Base-by-base conservation (phyloP, 2,888 invertebrate genomes). In the Plusia festucae region DNA sequence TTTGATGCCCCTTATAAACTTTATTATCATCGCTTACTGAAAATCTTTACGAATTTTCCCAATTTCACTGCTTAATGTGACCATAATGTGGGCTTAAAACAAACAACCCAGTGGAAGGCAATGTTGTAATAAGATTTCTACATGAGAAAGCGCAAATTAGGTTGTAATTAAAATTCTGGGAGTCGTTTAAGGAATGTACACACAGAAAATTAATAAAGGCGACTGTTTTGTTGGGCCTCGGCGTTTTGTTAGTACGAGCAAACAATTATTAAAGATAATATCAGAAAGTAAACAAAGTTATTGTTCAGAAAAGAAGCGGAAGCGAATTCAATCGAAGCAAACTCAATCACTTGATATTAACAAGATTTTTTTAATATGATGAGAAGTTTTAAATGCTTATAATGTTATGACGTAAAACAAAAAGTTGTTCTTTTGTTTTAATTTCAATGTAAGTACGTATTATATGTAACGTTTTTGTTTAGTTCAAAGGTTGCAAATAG, bases 1-100 rank as follows among this genome's bases (percentile, higher is more conserved):
- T 85, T 81, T 84, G 80, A 82, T 82, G 73, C 79, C 85, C 75
- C 65, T 72, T 73, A 78, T 70, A 78, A 84, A 83, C 80, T 86
- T 86, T 76, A 75, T 74, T 75, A 76, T 83, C 73, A 79, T 81
- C 49, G 73, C 58, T 79, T 69, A 63, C 71, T 65, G 69, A 70
- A 65, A 76, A 81, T 77, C 76, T 78, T 81, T 77, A 81, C 59
- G 58, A 72, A 78, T 70, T 82, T 79, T 68, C 65, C 62, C 66
- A 80, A 79, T 79, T 81, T 69, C 34, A 60, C 65, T 70, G 58
- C 51, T 54, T 68, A 70, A 72, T 82, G 76, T 65, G 68, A 70
- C 71, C 69, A 64, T 79, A 70, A 68, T 34, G 65, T 46, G 68
- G 65, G 44, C 51, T 55, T 66, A 60, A 79, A 79, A 79, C 65